Evolutionary conservation across 2,888 invertebrate species (phyloP).

Genomic region (Parasteatoda lunata): DNA sequence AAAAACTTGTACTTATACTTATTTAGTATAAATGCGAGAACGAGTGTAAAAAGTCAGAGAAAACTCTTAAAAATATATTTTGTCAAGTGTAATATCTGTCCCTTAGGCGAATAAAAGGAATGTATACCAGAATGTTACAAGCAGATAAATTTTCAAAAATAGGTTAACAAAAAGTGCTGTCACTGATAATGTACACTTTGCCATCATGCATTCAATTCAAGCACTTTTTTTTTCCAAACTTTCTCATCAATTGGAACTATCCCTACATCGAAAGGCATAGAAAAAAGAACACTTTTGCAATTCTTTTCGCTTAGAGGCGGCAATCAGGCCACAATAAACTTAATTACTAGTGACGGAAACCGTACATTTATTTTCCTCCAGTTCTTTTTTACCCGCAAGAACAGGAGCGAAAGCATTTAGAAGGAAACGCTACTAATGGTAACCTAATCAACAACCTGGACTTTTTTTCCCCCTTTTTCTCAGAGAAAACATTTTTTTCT

Average conservation of each 20-base stretch:
- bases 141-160: neutral
- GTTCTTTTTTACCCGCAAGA: slow-evolving; percentile 19
- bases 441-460: slow-evolving; percentile 57
- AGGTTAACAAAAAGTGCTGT: neutral
- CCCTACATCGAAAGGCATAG: slow-evolving; percentile 23
- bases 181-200: slow-evolving; percentile 11
- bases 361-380: slow-evolving; percentile 23
- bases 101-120: no score
- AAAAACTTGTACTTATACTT: no score
- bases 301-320: slow-evolving; percentile 53
- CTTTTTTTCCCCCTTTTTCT: slow-evolving; percentile 22
- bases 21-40: no score
- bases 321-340: slow-evolving; percentile 65
- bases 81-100: no score
- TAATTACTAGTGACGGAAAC: slow-evolving; percentile 60
- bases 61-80: no score
- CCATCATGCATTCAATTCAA: slow-evolving; percentile 24
- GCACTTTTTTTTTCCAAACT: slow-evolving; percentile 37
- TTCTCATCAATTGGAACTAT: neutral
- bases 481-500: slow-evolving; percentile 22
- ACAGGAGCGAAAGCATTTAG: slow-evolving; percentile 50
- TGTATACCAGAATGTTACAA: no score
- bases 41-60: no score
- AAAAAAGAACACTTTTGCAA: slow-evolving; percentile 61
- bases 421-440: slow-evolving; percentile 59